A percentile compares a stretch with the other conserved stretches of the same genome.
These are phyloP conservation scores for Hirtodrosophila histrioides DNA, from an alignment of 2,888 invertebrate genomes.

Conservation along the genomic window DNA sequence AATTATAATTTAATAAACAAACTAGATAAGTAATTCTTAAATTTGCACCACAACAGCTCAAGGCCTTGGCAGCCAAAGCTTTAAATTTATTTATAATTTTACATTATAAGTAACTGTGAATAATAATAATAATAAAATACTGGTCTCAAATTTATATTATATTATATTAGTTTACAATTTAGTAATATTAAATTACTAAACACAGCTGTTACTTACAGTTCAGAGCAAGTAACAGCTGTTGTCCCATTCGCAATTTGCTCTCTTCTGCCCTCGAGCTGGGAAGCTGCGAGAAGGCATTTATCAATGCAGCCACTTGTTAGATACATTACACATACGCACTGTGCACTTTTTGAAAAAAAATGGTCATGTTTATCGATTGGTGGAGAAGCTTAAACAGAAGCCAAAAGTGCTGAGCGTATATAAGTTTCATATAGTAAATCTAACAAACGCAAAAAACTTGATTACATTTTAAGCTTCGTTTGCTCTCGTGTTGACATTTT, in stretches of 20 bases:
- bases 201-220: too few species aligned
- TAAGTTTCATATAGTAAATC: slow-evolving; percentile 41
- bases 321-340: slow-evolving; percentile 65
- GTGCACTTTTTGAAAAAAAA: slow-evolving; percentile 50
- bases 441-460: slow-evolving; percentile 37
- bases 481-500: slow-evolving; percentile 54
- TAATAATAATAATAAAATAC: too few species aligned
- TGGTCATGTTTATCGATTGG: slow-evolving; percentile 59
- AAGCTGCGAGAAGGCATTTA: slow-evolving; percentile 23
- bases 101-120: too few species aligned
- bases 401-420: slow-evolving; percentile 38
- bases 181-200: too few species aligned
- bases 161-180: too few species aligned
- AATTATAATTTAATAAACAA: too few species aligned
- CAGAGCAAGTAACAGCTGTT: slow-evolving; percentile 17
- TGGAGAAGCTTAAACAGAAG: slow-evolving; percentile 30
- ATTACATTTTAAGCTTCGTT: slow-evolving; percentile 50
- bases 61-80: too few species aligned
- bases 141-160: too few species aligned
- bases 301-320: slow-evolving; percentile 57
- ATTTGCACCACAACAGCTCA: too few species aligned
- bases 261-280: slow-evolving; percentile 8
- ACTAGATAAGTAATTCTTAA: too few species aligned
- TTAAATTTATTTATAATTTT: too few species aligned
- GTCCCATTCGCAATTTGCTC: not conserved